These are phyloP conservation scores for Sebastes vulpes DNA, from an alignment of 2,797 vertebrate genomes.

Conservation along the genomic window DNA sequence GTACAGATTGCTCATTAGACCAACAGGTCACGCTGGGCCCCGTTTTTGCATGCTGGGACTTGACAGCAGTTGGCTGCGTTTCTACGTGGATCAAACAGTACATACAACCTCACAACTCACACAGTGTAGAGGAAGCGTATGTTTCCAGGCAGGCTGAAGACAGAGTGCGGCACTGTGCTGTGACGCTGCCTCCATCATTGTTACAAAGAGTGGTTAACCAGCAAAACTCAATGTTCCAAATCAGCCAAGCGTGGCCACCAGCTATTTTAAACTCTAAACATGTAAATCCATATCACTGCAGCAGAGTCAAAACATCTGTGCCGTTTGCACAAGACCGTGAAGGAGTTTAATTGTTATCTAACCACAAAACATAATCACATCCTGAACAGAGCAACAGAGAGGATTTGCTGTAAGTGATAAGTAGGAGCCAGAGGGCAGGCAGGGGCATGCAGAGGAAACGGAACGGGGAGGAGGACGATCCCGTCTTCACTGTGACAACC, in stretches of 20 bases:
- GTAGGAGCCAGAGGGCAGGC: slow-evolving; percentile 44
- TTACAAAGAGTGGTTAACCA: not conserved
- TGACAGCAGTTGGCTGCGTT: slow-evolving; percentile 63
- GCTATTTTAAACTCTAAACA: slow-evolving; percentile 23
- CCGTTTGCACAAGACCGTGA: slow-evolving; percentile 28
- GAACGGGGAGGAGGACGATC: not conserved
- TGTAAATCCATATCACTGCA: slow-evolving; percentile 22
- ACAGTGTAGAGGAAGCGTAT: not conserved
- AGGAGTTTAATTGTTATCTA: slow-evolving; percentile 60
- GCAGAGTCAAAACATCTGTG: slow-evolving; percentile 53
- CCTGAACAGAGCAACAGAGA: slow-evolving; percentile 42
- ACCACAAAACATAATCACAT: slow-evolving; percentile 65
- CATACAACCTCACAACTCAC: slow-evolving; percentile 23
- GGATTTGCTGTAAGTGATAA: slow-evolving; percentile 48
- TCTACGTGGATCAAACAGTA: slow-evolving; percentile 48
- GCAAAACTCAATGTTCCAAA: not conserved
- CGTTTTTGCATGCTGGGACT: slow-evolving; percentile 65
- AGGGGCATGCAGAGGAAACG: slow-evolving; percentile 40
- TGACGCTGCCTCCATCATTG: not conserved
- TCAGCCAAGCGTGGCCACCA: not conserved
- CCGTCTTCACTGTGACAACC: slow-evolving; percentile 3
- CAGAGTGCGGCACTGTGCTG: not conserved
- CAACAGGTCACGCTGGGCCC: slow-evolving; percentile 74
- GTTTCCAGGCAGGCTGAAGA: slow-evolving; percentile 3
- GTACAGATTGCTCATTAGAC: slow-evolving; percentile 76